Conservation (phyloP, 2,797 vertebrate genomes). For the Melanotaenia boesemani region DNA sequence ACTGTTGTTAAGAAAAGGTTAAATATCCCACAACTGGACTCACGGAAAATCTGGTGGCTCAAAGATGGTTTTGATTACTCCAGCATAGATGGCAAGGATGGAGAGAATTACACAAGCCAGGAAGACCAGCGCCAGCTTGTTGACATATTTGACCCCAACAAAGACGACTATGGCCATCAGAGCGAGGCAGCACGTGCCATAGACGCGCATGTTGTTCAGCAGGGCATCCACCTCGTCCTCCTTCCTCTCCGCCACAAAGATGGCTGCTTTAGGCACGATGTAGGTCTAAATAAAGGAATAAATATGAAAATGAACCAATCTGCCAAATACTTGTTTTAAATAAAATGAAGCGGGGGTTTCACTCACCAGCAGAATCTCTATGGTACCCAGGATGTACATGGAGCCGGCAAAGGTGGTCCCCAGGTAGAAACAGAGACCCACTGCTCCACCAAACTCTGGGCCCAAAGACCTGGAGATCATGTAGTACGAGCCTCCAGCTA, state of each 20-base stretch:
- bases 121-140: constrained; percentile 95
- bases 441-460: constrained; percentile 96
- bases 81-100: constrained; percentile 95
- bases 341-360: background rate
- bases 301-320: background rate
- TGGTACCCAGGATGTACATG: constrained; percentile 98
- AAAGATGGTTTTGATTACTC: constrained; percentile 94
- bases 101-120: constrained; percentile 96
- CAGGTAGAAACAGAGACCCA: constrained; percentile 96
- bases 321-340: background rate
- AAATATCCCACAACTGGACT: constrained; percentile 68
- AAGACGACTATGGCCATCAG: constrained; percentile 95
- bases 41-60: constrained; percentile 92
- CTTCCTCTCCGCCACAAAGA: constrained; percentile 86
- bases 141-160: constrained; percentile 97
- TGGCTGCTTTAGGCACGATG: constrained; percentile 91
- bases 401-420: constrained; percentile 97
- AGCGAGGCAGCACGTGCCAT: constrained; percentile 90
- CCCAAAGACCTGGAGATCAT: constrained; percentile 97
- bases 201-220: constrained; percentile 96
- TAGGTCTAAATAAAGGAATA: constrained; percentile 85
- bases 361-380: constrained; percentile 95
- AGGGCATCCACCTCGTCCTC: constrained; percentile 81
- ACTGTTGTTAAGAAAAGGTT: background rate
- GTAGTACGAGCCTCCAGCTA: constrained; percentile 96